phyloP scores from a whole-genome alignment of 2,888 invertebrate species.

The Ariolimax columbianus region DNA sequence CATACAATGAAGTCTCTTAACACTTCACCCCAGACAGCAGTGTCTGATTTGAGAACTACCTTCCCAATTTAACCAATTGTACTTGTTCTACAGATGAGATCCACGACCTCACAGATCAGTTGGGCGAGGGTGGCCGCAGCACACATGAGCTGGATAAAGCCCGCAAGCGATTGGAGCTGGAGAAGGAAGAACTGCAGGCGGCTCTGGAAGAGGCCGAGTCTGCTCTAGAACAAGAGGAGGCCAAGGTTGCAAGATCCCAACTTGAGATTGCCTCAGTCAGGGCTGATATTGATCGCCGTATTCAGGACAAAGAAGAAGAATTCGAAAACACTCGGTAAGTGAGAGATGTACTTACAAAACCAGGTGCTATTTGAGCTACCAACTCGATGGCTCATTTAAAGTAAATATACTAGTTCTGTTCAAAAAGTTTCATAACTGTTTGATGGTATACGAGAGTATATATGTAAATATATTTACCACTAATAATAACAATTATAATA shows the following conservation, averaged over 20 bases:
- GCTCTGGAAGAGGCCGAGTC: slow-evolving; percentile 99
- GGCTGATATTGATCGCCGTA: slow-evolving; percentile 99
- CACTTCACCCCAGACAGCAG: too few relatives aligned
- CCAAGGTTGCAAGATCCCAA: slow-evolving; percentile 93
- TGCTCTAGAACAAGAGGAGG: slow-evolving; percentile 99
- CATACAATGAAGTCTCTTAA: too few relatives aligned
- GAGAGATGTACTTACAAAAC: too few relatives aligned
- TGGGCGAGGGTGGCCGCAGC: slow-evolving; percentile 99
- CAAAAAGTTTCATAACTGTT: too few relatives aligned
- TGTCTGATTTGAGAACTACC: too few relatives aligned
- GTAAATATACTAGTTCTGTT: too few relatives aligned
- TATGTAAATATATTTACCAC: too few relatives aligned
- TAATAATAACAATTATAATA: too few relatives aligned
- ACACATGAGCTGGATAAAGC: slow-evolving; percentile 99
- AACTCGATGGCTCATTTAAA: too few relatives aligned
- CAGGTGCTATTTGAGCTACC: too few relatives aligned
- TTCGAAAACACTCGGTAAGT: slow-evolving; percentile 94
- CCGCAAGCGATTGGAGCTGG: slow-evolving; percentile 98
- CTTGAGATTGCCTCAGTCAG: slow-evolving; percentile 98
- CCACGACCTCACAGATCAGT: slow-evolving; percentile 99
- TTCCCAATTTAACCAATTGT: background rate
- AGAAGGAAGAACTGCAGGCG: slow-evolving; percentile 99
- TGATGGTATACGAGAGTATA: too few relatives aligned
- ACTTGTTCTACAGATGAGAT: slow-evolving; percentile 88
- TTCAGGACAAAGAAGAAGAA: slow-evolving; percentile 99